These are phyloP conservation scores for Calameuta idolon DNA, from an alignment of 2,888 invertebrate genomes.

Conservation along the genomic window DNA sequence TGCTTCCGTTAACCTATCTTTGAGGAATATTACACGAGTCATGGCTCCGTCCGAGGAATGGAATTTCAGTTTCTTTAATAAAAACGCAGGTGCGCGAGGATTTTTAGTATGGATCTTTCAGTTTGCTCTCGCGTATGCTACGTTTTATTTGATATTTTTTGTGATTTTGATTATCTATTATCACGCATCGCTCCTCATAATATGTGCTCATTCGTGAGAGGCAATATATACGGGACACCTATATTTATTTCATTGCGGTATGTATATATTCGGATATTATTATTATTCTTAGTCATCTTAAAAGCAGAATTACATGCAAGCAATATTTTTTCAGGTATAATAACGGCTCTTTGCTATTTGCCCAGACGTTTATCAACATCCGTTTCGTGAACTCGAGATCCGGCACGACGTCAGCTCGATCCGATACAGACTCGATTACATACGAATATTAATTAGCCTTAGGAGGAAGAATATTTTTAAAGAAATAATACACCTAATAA, in stretches of 20 bases:
- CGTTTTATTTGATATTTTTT: constrained; percentile 44
- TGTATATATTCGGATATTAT: not conserved
- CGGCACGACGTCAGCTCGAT: not conserved
- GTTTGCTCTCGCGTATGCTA: constrained; percentile 44
- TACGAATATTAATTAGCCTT: not conserved
- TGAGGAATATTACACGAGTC: constrained; percentile 1
- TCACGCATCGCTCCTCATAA: constrained; percentile 47
- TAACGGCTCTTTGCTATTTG: not conserved
- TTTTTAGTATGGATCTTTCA: constrained; percentile 42
- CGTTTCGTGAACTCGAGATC: not conserved
- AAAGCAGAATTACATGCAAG: not conserved
- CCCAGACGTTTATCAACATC: not conserved
- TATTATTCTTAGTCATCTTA: not conserved
- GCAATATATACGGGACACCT: not conserved
- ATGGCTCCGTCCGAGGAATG: constrained; percentile 21
- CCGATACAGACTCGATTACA: not conserved
- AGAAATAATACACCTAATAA: not conserved
- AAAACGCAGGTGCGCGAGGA: constrained; percentile 31
- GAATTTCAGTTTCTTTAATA: constrained; percentile 28
- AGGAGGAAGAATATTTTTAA: too few relatives aligned
- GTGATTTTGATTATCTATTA: constrained; percentile 56
- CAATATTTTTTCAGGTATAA: not conserved
- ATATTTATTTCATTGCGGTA: not conserved
- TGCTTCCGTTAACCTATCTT: constrained; percentile 14
- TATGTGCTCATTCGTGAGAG: constrained; percentile 43